phyloP scores from a whole-genome alignment of 1,140 invertebrate species.

The Drosophila lacteicornis region DNA sequence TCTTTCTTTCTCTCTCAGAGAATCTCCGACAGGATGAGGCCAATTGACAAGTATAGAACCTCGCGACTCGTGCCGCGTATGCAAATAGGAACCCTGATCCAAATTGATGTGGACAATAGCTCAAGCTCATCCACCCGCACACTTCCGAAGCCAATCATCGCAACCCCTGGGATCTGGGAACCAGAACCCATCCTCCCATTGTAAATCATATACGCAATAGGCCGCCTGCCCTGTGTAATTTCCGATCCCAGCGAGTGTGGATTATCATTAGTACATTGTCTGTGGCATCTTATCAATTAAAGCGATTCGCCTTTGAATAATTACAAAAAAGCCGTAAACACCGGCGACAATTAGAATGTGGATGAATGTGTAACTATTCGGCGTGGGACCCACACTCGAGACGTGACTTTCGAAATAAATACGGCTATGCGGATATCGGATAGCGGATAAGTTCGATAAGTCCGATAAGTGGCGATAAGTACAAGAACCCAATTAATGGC shows the following conservation, averaged over 20 bases:
- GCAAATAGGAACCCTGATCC: conserved; percentile 20
- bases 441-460: conserved; percentile 4
- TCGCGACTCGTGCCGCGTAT: conserved; percentile 14
- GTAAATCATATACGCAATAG: conserved; percentile 24
- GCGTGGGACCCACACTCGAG: conserved; percentile 5
- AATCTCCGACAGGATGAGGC: conserved; percentile 33
- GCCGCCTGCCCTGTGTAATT: conserved; percentile 24
- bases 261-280: conserved; percentile 46
- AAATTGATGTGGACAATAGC: conserved; percentile 16
- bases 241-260: conserved; percentile 15
- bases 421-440: background rate
- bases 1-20: background rate
- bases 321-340: conserved; percentile 32
- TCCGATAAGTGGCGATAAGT: conserved; percentile 28
- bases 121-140: conserved; percentile 17
- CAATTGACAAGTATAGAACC: conserved; percentile 24
- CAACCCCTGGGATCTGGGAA: conserved; percentile 26
- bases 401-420: conserved; percentile 32
- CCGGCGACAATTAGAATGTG: conserved; percentile 37
- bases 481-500: conserved; percentile 28
- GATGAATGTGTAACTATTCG: conserved; percentile 28
- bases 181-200: conserved; percentile 17
- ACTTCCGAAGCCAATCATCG: conserved; percentile 35
- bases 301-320: conserved; percentile 34
- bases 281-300: conserved; percentile 43